Conservation (phyloP, 1,140 invertebrate genomes). For the Drosophila arawakana region DNA sequence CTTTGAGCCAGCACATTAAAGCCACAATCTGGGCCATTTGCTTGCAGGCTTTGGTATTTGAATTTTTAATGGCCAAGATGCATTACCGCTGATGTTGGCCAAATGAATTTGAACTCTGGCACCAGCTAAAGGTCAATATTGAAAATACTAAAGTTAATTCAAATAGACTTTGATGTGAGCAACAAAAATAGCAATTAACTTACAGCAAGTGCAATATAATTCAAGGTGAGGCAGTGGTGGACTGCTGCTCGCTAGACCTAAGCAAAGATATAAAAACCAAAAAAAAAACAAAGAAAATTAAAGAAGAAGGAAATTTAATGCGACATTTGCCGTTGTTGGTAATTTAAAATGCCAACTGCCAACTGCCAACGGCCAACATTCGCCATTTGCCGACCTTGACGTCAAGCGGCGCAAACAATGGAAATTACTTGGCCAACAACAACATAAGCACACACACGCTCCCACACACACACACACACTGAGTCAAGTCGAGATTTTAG, state of each 20-base stretch:
- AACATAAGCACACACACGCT: no score
- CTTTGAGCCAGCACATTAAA: slow-evolving; percentile 13
- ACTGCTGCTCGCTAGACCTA: background rate
- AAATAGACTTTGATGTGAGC: slow-evolving; percentile 57
- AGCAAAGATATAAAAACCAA: slow-evolving; percentile 11
- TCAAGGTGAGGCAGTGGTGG: background rate
- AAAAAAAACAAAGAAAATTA: background rate
- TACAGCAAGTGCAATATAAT: slow-evolving; percentile 16
- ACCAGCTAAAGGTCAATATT: slow-evolving; percentile 47
- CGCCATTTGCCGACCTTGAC: slow-evolving; percentile 17
- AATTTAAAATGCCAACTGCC: slow-evolving; percentile 22
- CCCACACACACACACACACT: background rate
- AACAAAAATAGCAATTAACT: slow-evolving; percentile 18
- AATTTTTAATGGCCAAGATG: slow-evolving; percentile 1
- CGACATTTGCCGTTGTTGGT: background rate
- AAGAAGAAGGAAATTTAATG: slow-evolving; percentile 6
- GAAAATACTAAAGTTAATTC: slow-evolving; percentile 52
- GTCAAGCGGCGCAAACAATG: slow-evolving; percentile 1
- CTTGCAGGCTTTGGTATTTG: slow-evolving; percentile 16
- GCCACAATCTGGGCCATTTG: slow-evolving; percentile 5
- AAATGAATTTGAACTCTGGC: slow-evolving; percentile 41
- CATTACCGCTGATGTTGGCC: slow-evolving; percentile 33
- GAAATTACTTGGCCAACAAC: slow-evolving; percentile 13
- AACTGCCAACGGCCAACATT: slow-evolving; percentile 2
- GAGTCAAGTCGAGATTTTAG: background rate